Evolutionary conservation across 2,888 invertebrate species (phyloP).

Genomic region (Cheilosia soror): DNA sequence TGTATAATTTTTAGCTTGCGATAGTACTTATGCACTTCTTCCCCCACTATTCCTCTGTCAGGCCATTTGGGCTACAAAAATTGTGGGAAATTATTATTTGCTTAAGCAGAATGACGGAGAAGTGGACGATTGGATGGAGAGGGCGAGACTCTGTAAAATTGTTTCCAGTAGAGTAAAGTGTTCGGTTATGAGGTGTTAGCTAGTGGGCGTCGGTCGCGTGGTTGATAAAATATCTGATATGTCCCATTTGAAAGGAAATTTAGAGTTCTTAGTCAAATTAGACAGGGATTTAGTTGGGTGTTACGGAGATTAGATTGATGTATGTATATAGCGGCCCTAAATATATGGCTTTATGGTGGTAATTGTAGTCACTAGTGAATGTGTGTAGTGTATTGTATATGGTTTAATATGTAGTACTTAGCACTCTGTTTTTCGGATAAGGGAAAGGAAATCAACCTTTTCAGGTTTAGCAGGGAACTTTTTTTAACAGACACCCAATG

Average conservation of each 20-base stretch:
- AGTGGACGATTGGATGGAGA: neutral
- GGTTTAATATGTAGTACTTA: too few species aligned
- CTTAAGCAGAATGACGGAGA: neutral
- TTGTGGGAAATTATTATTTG: slow-evolving; percentile 30
- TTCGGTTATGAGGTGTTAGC: slow-evolving; percentile 23
- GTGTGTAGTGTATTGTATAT: too few species aligned
- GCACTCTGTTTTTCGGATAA: too few species aligned
- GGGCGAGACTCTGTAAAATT: neutral
- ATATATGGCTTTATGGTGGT: neutral
- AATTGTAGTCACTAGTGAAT: neutral
- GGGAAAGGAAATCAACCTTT: too few species aligned
- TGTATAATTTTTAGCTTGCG: slow-evolving; percentile 61
- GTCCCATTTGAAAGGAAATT: neutral
- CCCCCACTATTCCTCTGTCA: slow-evolving; percentile 2
- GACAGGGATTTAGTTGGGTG: neutral
- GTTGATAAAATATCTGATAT: slow-evolving; percentile 17
- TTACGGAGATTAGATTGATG: neutral
- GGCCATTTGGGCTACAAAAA: slow-evolving; percentile 27
- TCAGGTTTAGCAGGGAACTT: too few species aligned
- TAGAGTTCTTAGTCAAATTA: neutral
- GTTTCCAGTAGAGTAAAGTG: neutral
- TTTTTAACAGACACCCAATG: too few species aligned
- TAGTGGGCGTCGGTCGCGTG: neutral
- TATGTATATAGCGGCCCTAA: neutral
- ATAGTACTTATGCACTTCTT: slow-evolving; percentile 44